Conservation (phyloP, 2,113 vertebrate species). For the Callopanchax toddi region DNA sequence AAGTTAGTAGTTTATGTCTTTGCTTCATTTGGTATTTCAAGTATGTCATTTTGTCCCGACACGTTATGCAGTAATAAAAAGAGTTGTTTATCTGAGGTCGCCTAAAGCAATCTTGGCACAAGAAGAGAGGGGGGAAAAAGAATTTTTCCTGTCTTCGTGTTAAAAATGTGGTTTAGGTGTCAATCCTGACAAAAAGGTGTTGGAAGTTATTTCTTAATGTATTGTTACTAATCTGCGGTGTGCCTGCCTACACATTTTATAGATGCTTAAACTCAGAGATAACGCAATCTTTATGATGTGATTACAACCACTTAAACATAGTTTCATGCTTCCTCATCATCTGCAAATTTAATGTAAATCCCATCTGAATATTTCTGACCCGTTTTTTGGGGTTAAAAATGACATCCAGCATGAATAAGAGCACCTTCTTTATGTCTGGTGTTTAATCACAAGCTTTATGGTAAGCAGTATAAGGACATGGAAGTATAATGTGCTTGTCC, state of each 20-base stretch:
- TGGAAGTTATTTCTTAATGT: conserved; percentile 5
- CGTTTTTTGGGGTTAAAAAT: neutral
- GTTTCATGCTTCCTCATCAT: neutral
- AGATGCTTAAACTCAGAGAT: neutral
- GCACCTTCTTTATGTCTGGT: neutral
- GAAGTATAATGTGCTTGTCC: no score
- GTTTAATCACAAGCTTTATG: neutral
- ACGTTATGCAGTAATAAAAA: conserved; percentile 42
- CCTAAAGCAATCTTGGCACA: conserved; percentile 50
- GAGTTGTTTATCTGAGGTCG: conserved; percentile 39
- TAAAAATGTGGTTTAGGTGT: conserved; percentile 30
- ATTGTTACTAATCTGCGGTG: conserved; percentile 22
- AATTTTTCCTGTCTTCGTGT: conserved; percentile 38
- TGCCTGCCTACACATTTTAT: neutral
- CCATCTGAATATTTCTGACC: no score
- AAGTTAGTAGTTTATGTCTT: neutral
- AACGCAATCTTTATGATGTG: neutral
- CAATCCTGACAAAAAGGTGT: conserved; percentile 10
- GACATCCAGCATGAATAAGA: neutral
- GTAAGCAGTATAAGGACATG: no score
- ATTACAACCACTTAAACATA: neutral
- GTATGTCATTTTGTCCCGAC: conserved; percentile 57
- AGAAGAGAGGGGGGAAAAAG: conserved; percentile 33
- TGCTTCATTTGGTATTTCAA: conserved; percentile 28
- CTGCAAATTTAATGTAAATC: neutral